Percentiles rank a stretch among this genome's conserved stretches.
Evolutionary conservation across 2,797 vertebrate genomes (phyloP).

Genomic region (Emydoidea blandingii): DNA sequence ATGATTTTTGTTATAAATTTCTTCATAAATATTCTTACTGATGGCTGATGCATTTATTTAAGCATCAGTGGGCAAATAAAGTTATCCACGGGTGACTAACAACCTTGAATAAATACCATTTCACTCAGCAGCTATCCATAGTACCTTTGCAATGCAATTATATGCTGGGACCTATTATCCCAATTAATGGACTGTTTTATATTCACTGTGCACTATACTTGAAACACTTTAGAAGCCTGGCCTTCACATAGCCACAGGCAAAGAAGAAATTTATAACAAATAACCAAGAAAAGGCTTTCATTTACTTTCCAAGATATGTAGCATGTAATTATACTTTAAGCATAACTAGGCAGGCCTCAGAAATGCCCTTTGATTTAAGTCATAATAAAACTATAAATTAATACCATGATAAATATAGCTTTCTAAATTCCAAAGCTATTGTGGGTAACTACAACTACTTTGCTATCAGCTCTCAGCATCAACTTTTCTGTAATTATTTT

Average conservation of each 20-base stretch:
- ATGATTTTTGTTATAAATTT: slow-evolving; percentile 84
- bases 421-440: slow-evolving; percentile 56
- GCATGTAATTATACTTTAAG: slow-evolving; percentile 82
- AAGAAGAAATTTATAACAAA: slow-evolving; percentile 82
- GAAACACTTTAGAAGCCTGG: slow-evolving; percentile 82
- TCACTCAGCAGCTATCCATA: slow-evolving; percentile 82
- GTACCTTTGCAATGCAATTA: slow-evolving; percentile 89
- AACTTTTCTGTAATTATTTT: slow-evolving; percentile 48
- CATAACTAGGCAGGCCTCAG: slow-evolving; percentile 69
- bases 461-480: slow-evolving; percentile 13
- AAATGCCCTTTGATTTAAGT: slow-evolving; percentile 79
- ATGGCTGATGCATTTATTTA: slow-evolving; percentile 83
- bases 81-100: slow-evolving; percentile 88
- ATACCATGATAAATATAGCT: slow-evolving; percentile 62
- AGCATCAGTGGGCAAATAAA: slow-evolving; percentile 87
- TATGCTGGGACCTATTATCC: slow-evolving; percentile 88
- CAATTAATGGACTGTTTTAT: slow-evolving; percentile 91
- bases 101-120: slow-evolving; percentile 87
- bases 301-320: slow-evolving; percentile 81
- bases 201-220: slow-evolving; percentile 83
- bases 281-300: slow-evolving; percentile 81
- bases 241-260: slow-evolving; percentile 80
- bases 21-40: slow-evolving; percentile 81
- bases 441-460: slow-evolving; percentile 41
- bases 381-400: slow-evolving; percentile 70